A percentile compares a stretch with the other conserved stretches of the same genome.
Evolutionary conservation across 2,113 vertebrate genomes (phyloP).

Genomic region (Neolamprologus ventralis): DNA sequence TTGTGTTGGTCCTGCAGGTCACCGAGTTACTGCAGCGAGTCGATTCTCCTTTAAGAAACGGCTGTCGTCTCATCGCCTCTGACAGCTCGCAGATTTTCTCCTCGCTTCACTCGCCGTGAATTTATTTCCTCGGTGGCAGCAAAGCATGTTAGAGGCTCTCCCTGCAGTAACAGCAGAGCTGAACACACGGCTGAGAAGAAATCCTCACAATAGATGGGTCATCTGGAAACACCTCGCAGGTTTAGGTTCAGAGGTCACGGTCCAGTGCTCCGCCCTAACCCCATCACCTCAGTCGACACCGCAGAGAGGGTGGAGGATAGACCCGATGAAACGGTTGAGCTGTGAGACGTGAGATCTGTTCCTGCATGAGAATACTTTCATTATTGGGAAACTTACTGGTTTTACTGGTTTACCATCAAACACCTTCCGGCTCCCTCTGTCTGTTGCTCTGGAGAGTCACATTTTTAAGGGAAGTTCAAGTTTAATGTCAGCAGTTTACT

Average conservation of each 20-base stretch:
- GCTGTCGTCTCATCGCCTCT: neutral
- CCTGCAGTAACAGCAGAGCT: neutral
- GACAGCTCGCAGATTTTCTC: neutral
- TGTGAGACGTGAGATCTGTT: neutral
- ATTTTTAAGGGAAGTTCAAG: neutral
- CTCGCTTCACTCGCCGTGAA: neutral
- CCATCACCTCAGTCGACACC: neutral
- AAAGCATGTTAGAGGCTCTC: neutral
- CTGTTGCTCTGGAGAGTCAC: neutral
- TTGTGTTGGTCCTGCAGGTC: neutral
- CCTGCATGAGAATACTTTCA: neutral
- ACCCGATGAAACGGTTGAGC: neutral
- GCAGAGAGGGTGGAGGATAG: neutral
- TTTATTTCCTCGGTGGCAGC: neutral
- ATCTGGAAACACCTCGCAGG: fast-evolving
- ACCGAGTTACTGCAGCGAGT: neutral
- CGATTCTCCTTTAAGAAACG: neutral
- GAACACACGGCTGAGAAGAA: neutral
- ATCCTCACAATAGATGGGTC: neutral
- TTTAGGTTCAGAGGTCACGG: neutral
- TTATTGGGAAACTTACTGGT: neutral
- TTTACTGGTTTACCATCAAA: neutral
- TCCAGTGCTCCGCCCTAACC: fast-evolving
- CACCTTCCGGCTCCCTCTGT: neutral
- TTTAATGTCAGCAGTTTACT: neutral